These are phyloP conservation scores for Rhinogobio ventralis DNA, from an alignment of 2,797 vertebrate genomes.

Conservation along the genomic window DNA sequence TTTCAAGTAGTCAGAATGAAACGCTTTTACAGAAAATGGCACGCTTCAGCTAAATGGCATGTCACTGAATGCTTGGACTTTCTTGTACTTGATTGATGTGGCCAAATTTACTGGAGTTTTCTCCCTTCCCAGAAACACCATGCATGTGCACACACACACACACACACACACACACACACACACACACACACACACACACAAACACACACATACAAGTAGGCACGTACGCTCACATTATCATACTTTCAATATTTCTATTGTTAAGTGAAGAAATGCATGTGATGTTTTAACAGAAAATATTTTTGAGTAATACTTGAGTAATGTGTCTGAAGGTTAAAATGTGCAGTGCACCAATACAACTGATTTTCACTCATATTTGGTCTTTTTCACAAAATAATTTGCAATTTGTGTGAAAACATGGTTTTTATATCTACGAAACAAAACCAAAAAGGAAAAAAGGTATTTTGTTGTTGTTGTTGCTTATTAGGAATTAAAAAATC, in stretches of 20 bases:
- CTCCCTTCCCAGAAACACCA: constrained; percentile 39
- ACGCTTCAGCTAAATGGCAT: constrained; percentile 37
- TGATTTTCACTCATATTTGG: background rate
- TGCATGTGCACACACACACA: background rate
- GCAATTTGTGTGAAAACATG: background rate
- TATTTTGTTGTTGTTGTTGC: background rate
- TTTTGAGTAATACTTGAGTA: constrained; percentile 1
- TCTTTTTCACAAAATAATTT: background rate
- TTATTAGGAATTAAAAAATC: background rate
- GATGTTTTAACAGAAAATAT: constrained; percentile 21
- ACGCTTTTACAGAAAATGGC: constrained; percentile 11
- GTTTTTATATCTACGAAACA: background rate
- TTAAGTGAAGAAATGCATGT: constrained; percentile 42
- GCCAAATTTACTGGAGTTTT: constrained; percentile 51
- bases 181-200: background rate
- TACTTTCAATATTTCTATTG: constrained; percentile 23
- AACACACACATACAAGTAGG: constrained; percentile 18
- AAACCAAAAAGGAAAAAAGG: no score
- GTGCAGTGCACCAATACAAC: constrained; percentile 8
- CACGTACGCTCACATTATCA: constrained; percentile 11
- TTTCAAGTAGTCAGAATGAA: constrained; percentile 2
- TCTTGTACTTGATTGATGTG: constrained; percentile 53
- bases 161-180: background rate
- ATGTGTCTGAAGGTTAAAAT: background rate
- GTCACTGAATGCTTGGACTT: constrained; percentile 37